Conservation (phyloP, 2,113 vertebrate species). For the Hippocampus barbouri region DNA sequence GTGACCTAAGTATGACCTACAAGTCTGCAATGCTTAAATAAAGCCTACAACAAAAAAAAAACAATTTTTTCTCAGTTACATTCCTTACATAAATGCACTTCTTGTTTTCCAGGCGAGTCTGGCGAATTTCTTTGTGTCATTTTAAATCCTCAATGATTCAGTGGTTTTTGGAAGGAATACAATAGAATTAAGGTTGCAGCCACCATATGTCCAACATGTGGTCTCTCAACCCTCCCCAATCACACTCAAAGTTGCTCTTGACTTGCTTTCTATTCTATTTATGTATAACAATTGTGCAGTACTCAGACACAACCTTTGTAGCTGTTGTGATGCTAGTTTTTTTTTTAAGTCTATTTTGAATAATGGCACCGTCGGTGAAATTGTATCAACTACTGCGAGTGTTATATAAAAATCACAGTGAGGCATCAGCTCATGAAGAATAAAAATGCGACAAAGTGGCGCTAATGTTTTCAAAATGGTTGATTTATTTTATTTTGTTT, state of each 20-base stretch:
- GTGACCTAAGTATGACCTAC: neutral
- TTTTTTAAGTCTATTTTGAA: neutral
- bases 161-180: neutral
- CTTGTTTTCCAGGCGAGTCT: neutral
- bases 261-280: neutral
- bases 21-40: neutral
- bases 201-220: neutral
- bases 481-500: too few species aligned
- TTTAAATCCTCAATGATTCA: neutral
- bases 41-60: neutral
- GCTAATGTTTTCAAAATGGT: neutral
- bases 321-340: neutral
- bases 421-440: neutral
- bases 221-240: neutral
- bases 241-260: neutral
- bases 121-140: neutral
- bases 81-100: neutral
- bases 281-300: neutral
- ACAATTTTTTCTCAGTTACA: neutral
- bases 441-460: neutral
- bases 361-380: too few species aligned
- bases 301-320: too few species aligned
- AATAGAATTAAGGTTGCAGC: neutral
- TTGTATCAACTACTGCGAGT: neutral
- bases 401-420: neutral